These are phyloP conservation scores for Paralvinella palmiformis DNA, from an alignment of 1,140 invertebrate genomes.

Conservation along the genomic window DNA sequence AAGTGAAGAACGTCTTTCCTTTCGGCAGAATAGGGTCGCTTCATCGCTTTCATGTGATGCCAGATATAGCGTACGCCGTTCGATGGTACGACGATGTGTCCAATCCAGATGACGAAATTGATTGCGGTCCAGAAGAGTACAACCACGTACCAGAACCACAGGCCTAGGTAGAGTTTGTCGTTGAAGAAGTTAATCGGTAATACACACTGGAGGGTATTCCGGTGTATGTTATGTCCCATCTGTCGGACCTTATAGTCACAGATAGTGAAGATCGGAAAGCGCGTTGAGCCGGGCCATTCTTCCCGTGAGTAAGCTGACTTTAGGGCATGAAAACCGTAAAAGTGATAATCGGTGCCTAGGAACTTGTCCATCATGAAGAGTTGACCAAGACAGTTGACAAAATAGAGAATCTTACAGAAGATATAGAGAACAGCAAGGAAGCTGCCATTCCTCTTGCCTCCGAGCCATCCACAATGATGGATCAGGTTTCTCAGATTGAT, in stretches of 20 bases:
- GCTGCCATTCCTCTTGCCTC: conserved; percentile 52
- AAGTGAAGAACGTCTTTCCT: not conserved
- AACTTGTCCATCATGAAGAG: conserved; percentile 46
- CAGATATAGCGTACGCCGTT: not conserved
- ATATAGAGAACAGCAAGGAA: conserved; percentile 53
- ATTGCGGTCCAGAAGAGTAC: conserved; percentile 4
- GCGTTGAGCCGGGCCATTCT: conserved; percentile 15
- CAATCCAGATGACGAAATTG: conserved; percentile 4
- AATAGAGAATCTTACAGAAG: conserved; percentile 53
- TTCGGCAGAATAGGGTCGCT: not conserved
- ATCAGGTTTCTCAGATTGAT: conserved; percentile 40
- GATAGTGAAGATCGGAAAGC: conserved; percentile 11
- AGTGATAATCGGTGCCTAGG: conserved; percentile 36
- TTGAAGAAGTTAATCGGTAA: conserved; percentile 56
- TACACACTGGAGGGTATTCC: conserved; percentile 52
- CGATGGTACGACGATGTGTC: not conserved
- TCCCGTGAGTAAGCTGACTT: conserved; percentile 26
- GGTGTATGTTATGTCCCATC: conserved; percentile 31
- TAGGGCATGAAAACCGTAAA: conserved; percentile 40
- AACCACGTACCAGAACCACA: conserved; percentile 39
- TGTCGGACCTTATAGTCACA: conserved; percentile 15
- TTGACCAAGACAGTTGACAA: conserved; percentile 34
- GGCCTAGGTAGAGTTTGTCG: conserved; percentile 53
- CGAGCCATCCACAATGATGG: conserved; percentile 38
- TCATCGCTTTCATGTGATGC: conserved; percentile 5